A percentile compares a stretch with the other conserved stretches of the same genome.
Conservation (phyloP, 2,113 vertebrate species). For the Thunnus maccoyii region DNA sequence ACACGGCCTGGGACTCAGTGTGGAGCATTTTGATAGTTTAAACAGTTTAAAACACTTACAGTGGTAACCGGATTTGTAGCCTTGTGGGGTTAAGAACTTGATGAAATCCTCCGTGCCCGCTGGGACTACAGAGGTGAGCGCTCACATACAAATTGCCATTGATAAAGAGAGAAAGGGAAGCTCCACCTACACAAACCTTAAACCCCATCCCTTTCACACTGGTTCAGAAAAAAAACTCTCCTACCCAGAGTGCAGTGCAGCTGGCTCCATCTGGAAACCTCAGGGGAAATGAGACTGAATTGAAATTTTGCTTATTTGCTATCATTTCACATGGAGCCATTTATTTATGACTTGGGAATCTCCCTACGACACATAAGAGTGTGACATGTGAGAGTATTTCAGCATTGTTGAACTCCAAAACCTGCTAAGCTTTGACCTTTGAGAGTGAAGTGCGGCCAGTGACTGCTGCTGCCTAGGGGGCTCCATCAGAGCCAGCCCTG, state of each 20-base stretch:
- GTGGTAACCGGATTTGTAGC: constrained; percentile 82
- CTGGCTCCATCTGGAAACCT: constrained; percentile 19
- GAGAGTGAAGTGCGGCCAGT: constrained; percentile 2
- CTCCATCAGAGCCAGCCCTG: too few relatives aligned
- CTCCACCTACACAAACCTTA: constrained; percentile 66
- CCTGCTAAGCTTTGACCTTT: constrained; percentile 29
- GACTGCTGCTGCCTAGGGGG: background rate
- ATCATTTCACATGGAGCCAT: constrained; percentile 3
- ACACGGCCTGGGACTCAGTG: constrained; percentile 53
- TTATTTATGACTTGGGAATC: constrained; percentile 14
- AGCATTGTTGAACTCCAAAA: constrained; percentile 16
- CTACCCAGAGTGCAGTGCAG: constrained; percentile 56
- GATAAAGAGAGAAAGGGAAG: constrained; percentile 76
- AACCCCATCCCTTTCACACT: constrained; percentile 43
- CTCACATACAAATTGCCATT: constrained; percentile 83
- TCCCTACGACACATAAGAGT: background rate
- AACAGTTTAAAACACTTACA: constrained; percentile 82
- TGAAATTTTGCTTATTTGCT: constrained; percentile 3
- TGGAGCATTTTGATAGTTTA: constrained; percentile 70
- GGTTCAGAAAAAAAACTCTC: constrained; percentile 30
- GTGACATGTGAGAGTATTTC: constrained; percentile 1
- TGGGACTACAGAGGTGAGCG: constrained; percentile 74
- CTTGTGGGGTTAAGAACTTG: constrained; percentile 79
- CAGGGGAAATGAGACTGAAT: background rate
- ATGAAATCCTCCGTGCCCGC: constrained; percentile 78